Conservation (phyloP, 1,140 invertebrate genomes). For the Trachymyrmex cornetzi region DNA sequence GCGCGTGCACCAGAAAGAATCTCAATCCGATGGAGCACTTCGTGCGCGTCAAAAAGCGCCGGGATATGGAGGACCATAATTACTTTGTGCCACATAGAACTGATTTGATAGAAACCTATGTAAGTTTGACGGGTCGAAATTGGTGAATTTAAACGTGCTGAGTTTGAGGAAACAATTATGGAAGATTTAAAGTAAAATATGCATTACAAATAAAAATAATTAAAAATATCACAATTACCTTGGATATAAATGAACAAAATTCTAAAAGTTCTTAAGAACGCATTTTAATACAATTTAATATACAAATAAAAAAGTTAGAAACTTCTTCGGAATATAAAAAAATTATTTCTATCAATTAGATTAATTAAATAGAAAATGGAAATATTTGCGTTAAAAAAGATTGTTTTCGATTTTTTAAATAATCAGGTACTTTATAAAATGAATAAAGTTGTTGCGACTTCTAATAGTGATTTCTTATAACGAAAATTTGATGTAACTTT, state of each 20-base stretch:
- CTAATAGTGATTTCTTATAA: background rate
- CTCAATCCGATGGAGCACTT: conserved; percentile 98
- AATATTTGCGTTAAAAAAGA: background rate
- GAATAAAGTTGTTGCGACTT: background rate
- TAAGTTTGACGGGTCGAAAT: conserved; percentile 88
- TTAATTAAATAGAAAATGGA: background rate
- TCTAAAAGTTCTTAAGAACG: background rate
- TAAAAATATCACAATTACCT: background rate
- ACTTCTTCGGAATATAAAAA: background rate
- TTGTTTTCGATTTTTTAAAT: background rate
- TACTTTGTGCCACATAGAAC: conserved; percentile 97
- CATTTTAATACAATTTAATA: conserved; percentile 7
- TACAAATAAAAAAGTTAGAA: background rate
- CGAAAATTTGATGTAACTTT: background rate
- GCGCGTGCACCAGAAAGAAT: conserved; percentile 95
- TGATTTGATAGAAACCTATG: conserved; percentile 97
- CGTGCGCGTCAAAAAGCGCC: conserved; percentile 96
- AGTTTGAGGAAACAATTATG: background rate
- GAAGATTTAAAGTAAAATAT: background rate
- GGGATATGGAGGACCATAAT: conserved; percentile 98
- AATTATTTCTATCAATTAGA: background rate
- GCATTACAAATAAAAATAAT: background rate
- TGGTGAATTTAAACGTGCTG: background rate
- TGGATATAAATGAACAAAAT: background rate
- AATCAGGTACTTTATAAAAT: background rate